Percentiles rank a stretch among this genome's conserved stretches.
phyloP scores from a whole-genome alignment of 2,888 invertebrate genomes.

The Galerucella nymphaeae region DNA sequence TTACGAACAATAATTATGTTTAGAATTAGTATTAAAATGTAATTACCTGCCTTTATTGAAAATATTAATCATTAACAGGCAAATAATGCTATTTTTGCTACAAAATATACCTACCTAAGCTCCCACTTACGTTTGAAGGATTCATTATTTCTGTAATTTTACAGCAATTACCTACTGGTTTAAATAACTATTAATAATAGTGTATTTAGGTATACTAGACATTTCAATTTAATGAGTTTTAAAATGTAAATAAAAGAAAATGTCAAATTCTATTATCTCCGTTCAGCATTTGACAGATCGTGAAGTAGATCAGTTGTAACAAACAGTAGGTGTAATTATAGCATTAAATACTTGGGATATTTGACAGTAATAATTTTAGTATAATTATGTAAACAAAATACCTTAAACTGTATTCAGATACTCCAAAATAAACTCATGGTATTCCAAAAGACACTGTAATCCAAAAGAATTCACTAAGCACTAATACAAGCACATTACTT shows the following conservation, averaged over 20 bases:
- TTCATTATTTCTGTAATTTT: background rate
- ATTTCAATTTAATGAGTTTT: background rate
- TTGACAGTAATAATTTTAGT: background rate
- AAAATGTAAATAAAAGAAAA: background rate
- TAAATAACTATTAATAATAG: background rate
- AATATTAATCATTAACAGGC: too few relatives aligned
- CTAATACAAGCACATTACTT: constrained; percentile 43
- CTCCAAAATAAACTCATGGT: constrained; percentile 30
- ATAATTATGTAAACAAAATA: background rate
- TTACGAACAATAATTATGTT: too few relatives aligned
- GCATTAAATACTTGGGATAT: background rate
- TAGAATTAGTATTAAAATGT: too few relatives aligned
- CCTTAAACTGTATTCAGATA: constrained; percentile 16
- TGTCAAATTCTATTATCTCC: background rate
- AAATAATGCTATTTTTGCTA: too few relatives aligned
- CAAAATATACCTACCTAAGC: background rate
- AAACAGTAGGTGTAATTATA: constrained; percentile 6
- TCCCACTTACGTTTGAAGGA: background rate
- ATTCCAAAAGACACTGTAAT: constrained; percentile 43
- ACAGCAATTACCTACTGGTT: background rate
- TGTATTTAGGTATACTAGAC: too few relatives aligned
- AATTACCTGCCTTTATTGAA: too few relatives aligned
- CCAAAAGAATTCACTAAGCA: constrained; percentile 41
- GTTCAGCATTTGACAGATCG: constrained; percentile 14
- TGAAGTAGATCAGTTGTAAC: constrained; percentile 17